Percentiles rank a stretch among this genome's conserved stretches.
Conservation (phyloP, 2,113 vertebrate species). For the Leptodactylus fuscus region DNA sequence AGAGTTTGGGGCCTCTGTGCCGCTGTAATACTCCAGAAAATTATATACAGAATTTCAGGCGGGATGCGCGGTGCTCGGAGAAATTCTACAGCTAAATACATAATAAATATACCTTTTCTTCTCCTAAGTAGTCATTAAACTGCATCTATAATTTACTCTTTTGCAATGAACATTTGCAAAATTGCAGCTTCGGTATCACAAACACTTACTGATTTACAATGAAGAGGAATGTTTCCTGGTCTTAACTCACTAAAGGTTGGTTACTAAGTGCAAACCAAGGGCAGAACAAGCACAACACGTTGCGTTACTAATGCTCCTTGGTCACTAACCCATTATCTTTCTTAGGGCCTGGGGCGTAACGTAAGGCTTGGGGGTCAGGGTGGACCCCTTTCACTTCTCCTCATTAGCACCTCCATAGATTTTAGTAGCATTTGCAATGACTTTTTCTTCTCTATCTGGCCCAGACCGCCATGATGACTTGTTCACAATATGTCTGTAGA, state of each 20-base stretch:
- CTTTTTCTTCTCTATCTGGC: no score
- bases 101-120: conserved; percentile 31
- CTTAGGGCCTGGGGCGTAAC: no score
- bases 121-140: conserved; percentile 6
- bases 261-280: not conserved
- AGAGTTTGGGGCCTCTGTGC: not conserved
- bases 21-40: not conserved
- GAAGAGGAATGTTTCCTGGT: not conserved
- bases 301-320: no score
- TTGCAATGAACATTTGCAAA: conserved; percentile 5
- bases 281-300: not conserved
- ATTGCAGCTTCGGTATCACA: conserved; percentile 15
- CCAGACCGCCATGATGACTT: no score
- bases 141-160: conserved; percentile 23
- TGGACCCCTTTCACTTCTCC: no score
- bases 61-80: not conserved
- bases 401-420: no score
- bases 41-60: not conserved
- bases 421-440: no score
- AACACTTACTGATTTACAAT: conserved; percentile 1
- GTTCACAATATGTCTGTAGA: no score
- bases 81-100: conserved; percentile 19
- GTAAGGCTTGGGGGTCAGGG: no score
- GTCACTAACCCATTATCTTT: not conserved
- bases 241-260: conserved; percentile 12